Evolutionary conservation across 1,140 invertebrate genomes (phyloP), one percentile per base, ranked within the genome.

Genomic region (Cotesia chilonis): DNA sequence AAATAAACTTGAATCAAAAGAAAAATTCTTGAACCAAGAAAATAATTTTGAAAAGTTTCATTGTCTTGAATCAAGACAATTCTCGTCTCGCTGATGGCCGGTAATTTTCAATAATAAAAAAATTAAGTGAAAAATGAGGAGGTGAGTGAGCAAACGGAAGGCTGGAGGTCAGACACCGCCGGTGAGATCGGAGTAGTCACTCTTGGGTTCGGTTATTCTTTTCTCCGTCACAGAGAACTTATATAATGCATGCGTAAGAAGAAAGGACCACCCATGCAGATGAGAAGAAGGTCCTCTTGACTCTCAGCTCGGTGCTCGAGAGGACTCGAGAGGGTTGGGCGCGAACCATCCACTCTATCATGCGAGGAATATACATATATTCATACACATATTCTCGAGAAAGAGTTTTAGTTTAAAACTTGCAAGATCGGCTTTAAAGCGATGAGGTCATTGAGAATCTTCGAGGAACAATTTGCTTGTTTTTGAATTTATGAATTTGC

Each of bases 221-320:
- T 38, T 60, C 14, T 72, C 41, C 68, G 51, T 70, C 51, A 70
- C 68, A 14, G 65, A 68, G 73, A 76, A 79, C 80, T 82, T 82
- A 80, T 81, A 82, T 82, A 84, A 85, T 84, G 77, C 75, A 80
- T 80, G 77, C 76, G 80, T 79, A 80, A 79, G 78, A 83, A 82
- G 83, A 84, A 84, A 80, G 83, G 85, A 85, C 85, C 85, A 85
- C 85, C 85, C 85, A 85, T 83, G 78, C 82, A 76, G 83, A 83
- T 67, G 77, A 75, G 59, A 74, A 75, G 66, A 65, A 74, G 41
- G 41, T 47, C 41, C 41, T 47, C 41, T 47, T 47, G 41, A 47
- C 78, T 78, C 81, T 84, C 79, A 81, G 83, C 78, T 82, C 75
- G 76, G 77, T 75, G 28, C 76, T 81, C 77, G 76, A 82, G 76